Evolutionary conservation across 2,113 vertebrate species (phyloP).

Genomic region (Phocoena sinus): DNA sequence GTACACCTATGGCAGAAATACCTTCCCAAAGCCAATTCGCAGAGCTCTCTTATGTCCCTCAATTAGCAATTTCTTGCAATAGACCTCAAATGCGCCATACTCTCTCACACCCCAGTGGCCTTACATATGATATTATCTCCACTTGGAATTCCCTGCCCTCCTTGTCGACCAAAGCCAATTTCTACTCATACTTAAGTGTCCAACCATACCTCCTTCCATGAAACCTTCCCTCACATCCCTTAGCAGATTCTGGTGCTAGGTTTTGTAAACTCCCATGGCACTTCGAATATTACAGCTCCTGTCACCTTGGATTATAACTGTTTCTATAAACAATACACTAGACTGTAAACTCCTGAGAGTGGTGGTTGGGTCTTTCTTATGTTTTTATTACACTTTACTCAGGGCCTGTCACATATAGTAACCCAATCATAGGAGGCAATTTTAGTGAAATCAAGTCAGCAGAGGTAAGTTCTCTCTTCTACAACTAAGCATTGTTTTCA

Average conservation of each 20-base stretch:
- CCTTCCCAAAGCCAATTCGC: background rate
- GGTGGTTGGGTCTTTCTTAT: background rate
- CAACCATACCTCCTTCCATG: background rate
- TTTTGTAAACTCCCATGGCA: background rate
- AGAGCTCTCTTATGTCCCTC: background rate
- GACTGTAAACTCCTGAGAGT: background rate
- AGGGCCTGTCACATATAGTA: background rate
- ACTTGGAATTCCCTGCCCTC: background rate
- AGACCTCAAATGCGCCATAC: background rate
- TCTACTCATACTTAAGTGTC: background rate
- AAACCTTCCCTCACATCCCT: background rate
- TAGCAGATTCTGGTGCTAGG: background rate
- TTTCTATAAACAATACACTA: background rate
- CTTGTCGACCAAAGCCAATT: background rate
- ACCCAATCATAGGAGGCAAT: background rate
- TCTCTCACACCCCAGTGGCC: background rate
- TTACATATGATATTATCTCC: background rate
- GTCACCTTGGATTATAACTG: background rate
- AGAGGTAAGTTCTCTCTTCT: background rate
- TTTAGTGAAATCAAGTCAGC: background rate
- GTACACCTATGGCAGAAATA: background rate
- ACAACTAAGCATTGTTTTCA: background rate
- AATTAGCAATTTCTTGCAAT: background rate
- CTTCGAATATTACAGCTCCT: constrained; percentile 7
- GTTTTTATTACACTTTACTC: background rate